These are phyloP conservation scores for Tuta absoluta DNA, from an alignment of 2,888 invertebrate genomes.

Conservation along the genomic window DNA sequence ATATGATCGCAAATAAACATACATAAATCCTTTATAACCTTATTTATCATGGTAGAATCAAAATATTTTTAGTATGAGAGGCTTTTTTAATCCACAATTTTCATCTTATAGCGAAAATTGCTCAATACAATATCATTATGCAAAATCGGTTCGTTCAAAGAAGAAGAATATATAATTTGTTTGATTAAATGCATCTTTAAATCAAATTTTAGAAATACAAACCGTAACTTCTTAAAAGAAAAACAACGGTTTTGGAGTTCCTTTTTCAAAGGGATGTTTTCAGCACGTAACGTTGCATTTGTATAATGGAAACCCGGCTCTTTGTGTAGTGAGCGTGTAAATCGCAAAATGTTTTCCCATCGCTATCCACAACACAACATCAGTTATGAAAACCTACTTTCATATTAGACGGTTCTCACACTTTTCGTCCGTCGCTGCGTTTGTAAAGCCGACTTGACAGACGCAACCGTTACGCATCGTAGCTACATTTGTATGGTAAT, in stretches of 20 bases:
- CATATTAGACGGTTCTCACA: background rate
- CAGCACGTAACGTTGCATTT: slow-evolving; percentile 7
- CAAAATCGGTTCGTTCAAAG: too few species aligned
- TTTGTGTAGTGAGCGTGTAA: slow-evolving; percentile 1
- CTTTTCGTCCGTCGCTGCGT: too few species aligned
- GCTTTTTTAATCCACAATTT: too few species aligned
- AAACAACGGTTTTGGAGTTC: background rate
- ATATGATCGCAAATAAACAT: background rate
- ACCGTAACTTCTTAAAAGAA: background rate
- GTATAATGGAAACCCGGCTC: slow-evolving; percentile 11
- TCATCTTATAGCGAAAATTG: too few species aligned
- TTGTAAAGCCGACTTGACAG: too few species aligned
- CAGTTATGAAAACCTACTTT: background rate
- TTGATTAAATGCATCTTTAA: too few species aligned
- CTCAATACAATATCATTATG: too few species aligned
- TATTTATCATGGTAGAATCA: too few species aligned
- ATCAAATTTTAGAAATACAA: background rate
- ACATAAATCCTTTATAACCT: background rate
- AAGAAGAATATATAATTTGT: too few species aligned
- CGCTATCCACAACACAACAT: background rate
- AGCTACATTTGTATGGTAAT: too few species aligned
- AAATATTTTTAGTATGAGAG: too few species aligned
- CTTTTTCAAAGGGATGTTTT: slow-evolving; percentile 6
- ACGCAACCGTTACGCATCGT: too few species aligned
- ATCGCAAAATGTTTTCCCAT: background rate